Evolutionary conservation across 2,888 invertebrate species (phyloP).

Genomic region (Callosobruchus maculatus): DNA sequence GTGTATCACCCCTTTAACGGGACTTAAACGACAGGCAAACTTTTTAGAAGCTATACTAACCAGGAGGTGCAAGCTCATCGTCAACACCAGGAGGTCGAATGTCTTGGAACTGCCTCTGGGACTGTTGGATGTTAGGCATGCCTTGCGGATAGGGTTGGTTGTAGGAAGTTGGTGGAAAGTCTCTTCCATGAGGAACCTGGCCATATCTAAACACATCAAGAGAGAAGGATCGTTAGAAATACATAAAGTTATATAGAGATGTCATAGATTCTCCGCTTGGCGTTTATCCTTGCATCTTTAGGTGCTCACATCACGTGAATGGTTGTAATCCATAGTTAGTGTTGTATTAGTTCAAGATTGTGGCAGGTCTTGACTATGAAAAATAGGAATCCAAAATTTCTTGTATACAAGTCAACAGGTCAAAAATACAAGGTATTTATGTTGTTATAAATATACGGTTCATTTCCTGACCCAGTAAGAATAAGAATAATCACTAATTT

Average conservation of each 20-base stretch:
- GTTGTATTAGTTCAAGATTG: neutral
- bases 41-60: neutral
- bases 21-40: too few relatives aligned
- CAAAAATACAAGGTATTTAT: too few relatives aligned
- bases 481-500: too few relatives aligned
- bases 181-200: constrained; percentile 25
- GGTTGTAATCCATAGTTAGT: too few relatives aligned
- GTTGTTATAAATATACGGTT: too few relatives aligned
- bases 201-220: constrained; percentile 36
- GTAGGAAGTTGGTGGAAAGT: constrained; percentile 26
- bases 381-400: too few relatives aligned
- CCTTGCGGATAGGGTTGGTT: constrained; percentile 24
- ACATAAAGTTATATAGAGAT: neutral
- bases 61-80: constrained; percentile 60
- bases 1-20: too few relatives aligned
- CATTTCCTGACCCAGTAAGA: too few relatives aligned
- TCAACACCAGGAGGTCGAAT: constrained; percentile 37
- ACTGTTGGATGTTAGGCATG: constrained; percentile 28
- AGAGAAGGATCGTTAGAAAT: neutral
- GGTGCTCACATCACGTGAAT: neutral
- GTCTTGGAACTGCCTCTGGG: constrained; percentile 23
- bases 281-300: neutral
- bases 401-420: too few relatives aligned
- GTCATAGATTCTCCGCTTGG: neutral
- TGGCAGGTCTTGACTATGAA: neutral